Base-by-base conservation (phyloP, 2,797 vertebrate genomes). In the Sebastolobus alascanus region DNA sequence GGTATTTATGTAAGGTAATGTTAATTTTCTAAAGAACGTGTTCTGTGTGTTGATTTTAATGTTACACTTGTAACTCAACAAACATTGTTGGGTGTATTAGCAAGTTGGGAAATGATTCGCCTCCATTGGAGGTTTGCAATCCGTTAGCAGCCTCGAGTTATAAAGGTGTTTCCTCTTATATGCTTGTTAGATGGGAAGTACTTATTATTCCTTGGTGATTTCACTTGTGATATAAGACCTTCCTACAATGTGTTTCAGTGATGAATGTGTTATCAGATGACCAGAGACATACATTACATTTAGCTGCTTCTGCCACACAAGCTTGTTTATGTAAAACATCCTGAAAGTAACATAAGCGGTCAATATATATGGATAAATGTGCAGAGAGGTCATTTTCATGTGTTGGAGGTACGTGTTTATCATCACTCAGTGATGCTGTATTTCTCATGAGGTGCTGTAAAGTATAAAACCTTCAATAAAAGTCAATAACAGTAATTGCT, bases 401-500 rank as follows among this genome's bases (percentile, higher is more conserved):
- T 67, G 43, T 54, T 37, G 5, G 22, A 33, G 38, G 5, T 22
- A 31, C 6, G 14, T 74, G 56, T 68, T 54, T 75, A 8, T 60
- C 14, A 58, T 38, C 29, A 33, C 31, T 64, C 22, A 5, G 10
- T 64, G 7, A 56, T 52, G 50, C 18, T 79, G 77, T 37, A 54
- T 61, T 80, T 46, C n/a, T 77, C 68, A 80, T n/a, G 18, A 74
- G 20, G 14, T 68, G 35, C 31, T 70, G 20, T n/a, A 35, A 33
- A 61, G 40, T 71, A 31, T 40, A 40, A 68, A 71, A 68, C 61
- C 25, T 58, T 46, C 25, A 88, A 73, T 85, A 84, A 90, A 90
- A 52, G 33, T 61, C 12, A 31, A 27, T 16, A 46, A 70, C 1
- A 37, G 3, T n/a, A 40, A 65, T 18, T 66, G n/a, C n/a, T 13